Base-by-base conservation (phyloP, 2,888 invertebrate species). In the Sthenelais limicola region DNA sequence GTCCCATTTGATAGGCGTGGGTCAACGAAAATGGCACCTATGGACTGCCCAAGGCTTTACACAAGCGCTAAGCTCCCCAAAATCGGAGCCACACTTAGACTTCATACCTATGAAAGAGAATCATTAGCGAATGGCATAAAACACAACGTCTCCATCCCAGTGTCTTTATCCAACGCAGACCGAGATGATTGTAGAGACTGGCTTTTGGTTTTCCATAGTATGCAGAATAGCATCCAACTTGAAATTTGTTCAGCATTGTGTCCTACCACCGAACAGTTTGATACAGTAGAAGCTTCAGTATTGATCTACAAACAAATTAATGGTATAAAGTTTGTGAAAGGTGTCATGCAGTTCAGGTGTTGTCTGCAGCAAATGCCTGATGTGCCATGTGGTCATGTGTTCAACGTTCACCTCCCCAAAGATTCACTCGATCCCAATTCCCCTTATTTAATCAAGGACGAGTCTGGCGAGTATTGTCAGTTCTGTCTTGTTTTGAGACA, bases 231-330 rank as follows among this genome's bases (percentile, higher is more conserved):
- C 5, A 33, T 49, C 35, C 43, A 69, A 24, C 68, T 73, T 2
- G 68, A 73, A 48, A 58, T 73, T 24, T 68, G 56, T 30, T 35
- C 35, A 26, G 66, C 66, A 5, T 21, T 48, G 15, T 38, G 49
- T 24, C 9, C 67, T 9, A 47, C 32, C 26, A 38, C 62, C 3
- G 68, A 69, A n/a, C 47, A 67, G n/a, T 49, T 32, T 35, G 48
- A 68, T 33, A 30, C 33, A 15, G 73, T 73, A 21, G 73, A 73
- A 15, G 51, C 49, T 33, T 67, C 73, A 3, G 68, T 73, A 32
- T 58, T 73, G 21, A 73, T 73, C 30, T 52, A 68, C 68, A 73
- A 73, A 33, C 68, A 73, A 48, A 52, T 56, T n/a, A 54, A 68
- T n/a, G 58, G 69, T 21, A 33, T 32, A 3, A 70, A 30, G 30